These are phyloP conservation scores for Drosophila anomalata DNA, from an alignment of 2,888 invertebrate species.

Conservation along the genomic window DNA sequence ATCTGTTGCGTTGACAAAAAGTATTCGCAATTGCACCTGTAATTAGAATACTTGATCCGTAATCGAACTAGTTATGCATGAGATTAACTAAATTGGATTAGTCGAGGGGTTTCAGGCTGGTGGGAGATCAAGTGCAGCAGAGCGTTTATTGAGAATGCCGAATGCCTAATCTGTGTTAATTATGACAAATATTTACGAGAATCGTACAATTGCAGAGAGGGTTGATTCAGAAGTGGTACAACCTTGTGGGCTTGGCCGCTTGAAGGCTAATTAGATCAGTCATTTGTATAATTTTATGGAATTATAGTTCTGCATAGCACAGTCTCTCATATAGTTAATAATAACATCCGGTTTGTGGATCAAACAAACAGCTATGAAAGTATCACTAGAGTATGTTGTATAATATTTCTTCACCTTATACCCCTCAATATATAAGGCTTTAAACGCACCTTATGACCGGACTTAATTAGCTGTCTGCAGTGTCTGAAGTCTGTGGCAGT, in stretches of 20 bases:
- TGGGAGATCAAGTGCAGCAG: conserved; percentile 26
- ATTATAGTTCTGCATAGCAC: not conserved
- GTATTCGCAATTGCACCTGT: conserved; percentile 34
- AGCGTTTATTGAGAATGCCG: conserved; percentile 27
- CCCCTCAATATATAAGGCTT: not conserved
- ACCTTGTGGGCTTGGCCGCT: conserved; percentile 1
- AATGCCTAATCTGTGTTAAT: conserved; percentile 68
- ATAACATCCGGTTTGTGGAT: not conserved
- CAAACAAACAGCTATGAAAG: no score
- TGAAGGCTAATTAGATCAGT: not conserved
- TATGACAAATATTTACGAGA: conserved; percentile 72
- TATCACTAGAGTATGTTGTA: not conserved
- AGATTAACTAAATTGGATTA: conserved; percentile 75
- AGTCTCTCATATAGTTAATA: not conserved
- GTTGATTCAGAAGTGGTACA: conserved; percentile 26
- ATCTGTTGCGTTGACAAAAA: conserved; percentile 58
- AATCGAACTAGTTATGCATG: conserved; percentile 61
- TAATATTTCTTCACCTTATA: not conserved
- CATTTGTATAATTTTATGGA: not conserved
- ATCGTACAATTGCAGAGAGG: conserved; percentile 40
- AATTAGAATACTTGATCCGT: conserved; percentile 51
- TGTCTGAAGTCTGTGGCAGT: conserved; percentile 36
- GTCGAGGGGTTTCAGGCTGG: conserved; percentile 34
- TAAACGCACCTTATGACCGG: conserved; percentile 27
- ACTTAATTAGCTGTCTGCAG: conserved; percentile 45